These are phyloP conservation scores for Drosophila cognata DNA, from an alignment of 2,888 invertebrate species.

Conservation along the genomic window DNA sequence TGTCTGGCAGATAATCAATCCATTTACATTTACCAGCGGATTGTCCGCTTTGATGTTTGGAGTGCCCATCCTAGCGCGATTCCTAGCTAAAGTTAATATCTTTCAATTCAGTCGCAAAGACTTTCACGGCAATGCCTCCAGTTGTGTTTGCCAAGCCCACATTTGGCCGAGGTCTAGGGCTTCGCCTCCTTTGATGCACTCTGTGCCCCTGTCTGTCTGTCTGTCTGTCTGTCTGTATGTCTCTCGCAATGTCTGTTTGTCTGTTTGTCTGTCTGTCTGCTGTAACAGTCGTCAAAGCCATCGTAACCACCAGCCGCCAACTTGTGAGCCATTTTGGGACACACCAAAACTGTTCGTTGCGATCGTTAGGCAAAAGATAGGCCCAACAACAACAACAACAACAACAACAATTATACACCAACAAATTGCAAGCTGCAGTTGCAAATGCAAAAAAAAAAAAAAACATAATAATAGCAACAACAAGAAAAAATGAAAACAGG, in stretches of 20 bases:
- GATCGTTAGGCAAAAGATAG: constrained; percentile 28
- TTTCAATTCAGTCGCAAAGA: not conserved
- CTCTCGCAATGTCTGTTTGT: not conserved
- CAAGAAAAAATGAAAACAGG: constrained; percentile 72
- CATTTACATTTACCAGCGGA: not conserved
- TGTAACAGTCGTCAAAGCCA: constrained; percentile 20
- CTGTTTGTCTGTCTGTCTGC: not conserved
- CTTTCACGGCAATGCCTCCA: constrained; percentile 34
- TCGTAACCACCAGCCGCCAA: constrained; percentile 38
- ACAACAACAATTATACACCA: not conserved
- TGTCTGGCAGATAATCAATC: not conserved
- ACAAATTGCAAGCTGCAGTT: constrained; percentile 22
- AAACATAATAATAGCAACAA: constrained; percentile 13
- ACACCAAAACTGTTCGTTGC: constrained; percentile 30
- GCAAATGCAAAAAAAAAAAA: constrained; percentile 19
- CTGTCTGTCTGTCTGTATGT: not conserved
- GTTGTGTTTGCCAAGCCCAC: constrained; percentile 18
- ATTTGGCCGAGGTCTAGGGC: constrained; percentile 50
- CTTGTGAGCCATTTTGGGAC: constrained; percentile 35
- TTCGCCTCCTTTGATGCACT: constrained; percentile 23
- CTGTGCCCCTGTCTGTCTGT: not conserved
- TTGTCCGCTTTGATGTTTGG: not conserved
- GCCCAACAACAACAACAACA: constrained; percentile 1
- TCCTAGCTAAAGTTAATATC: not conserved
- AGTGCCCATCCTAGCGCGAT: not conserved